phyloP scores from a whole-genome alignment of 1,140 invertebrate species.

The Calliphora vicina region DNA sequence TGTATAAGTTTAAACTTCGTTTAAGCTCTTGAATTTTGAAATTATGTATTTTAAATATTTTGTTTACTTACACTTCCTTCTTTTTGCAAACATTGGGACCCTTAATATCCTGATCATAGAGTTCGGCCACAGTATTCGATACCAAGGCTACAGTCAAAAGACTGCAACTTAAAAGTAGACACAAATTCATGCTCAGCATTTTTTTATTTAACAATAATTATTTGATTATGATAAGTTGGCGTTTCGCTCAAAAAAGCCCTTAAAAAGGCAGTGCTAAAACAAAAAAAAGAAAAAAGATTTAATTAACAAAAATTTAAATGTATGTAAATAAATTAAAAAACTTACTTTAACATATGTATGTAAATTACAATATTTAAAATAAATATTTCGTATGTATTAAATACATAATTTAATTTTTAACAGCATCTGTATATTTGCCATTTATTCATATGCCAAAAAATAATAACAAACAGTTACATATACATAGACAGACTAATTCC shows the following conservation, averaged over 20 bases:
- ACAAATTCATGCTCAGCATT: not conserved
- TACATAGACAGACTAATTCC: not conserved
- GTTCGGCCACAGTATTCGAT: not conserved
- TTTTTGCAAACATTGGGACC: conserved; percentile 58
- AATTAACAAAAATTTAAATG: not conserved
- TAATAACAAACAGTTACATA: too few relatives aligned
- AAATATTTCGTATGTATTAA: not conserved
- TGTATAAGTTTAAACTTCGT: too few relatives aligned
- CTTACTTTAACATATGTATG: not conserved
- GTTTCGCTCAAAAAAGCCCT: not conserved
- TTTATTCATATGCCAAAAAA: too few relatives aligned
- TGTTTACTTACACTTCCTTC: conserved; percentile 49
- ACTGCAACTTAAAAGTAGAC: not conserved
- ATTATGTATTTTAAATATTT: too few relatives aligned
- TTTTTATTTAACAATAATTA: not conserved
- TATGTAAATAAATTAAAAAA: not conserved
- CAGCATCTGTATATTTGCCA: not conserved
- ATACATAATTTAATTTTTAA: not conserved
- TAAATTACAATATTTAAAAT: not conserved
- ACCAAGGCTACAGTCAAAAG: not conserved
- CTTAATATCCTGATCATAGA: conserved; percentile 41
- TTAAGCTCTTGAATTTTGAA: too few relatives aligned
- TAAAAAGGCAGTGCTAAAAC: not conserved
- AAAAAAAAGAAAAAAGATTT: not conserved
- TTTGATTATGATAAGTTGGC: not conserved